A percentile compares a stretch with the other conserved stretches of the same genome.
These are phyloP conservation scores for Ciconia stormi DNA, from an alignment of 2,113 vertebrate genomes.

Conservation along the genomic window DNA sequence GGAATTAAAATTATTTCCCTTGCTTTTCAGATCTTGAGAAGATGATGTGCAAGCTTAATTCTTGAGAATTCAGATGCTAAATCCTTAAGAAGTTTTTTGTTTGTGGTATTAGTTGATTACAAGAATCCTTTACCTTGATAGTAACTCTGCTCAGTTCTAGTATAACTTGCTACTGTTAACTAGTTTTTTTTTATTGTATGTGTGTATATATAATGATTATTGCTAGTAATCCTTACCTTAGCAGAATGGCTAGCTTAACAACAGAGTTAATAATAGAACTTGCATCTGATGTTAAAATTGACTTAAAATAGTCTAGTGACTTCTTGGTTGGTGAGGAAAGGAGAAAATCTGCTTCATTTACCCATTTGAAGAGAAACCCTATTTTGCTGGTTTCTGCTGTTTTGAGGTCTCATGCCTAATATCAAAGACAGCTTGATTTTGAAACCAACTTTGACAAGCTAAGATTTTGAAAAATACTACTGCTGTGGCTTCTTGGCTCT, in stretches of 20 bases:
- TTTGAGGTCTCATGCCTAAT: neutral
- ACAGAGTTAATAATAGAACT: neutral
- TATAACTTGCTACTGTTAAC: neutral
- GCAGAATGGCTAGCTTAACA: neutral
- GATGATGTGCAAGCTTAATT: neutral
- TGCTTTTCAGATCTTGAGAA: neutral
- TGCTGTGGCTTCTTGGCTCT: neutral
- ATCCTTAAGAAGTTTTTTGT: neutral
- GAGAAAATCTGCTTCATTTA: neutral
- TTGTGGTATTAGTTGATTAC: neutral
- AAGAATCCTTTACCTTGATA: neutral
- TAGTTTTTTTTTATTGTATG: neutral
- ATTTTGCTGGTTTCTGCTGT: neutral
- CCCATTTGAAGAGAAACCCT: neutral
- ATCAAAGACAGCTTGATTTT: slow-evolving; percentile 16
- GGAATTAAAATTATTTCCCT: neutral
- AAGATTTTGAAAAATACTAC: neutral
- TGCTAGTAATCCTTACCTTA: neutral
- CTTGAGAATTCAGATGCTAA: neutral
- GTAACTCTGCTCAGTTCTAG: neutral
- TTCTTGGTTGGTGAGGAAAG: neutral
- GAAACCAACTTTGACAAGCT: slow-evolving; percentile 28
- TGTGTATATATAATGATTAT: neutral
- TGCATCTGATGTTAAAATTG: neutral
- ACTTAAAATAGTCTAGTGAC: neutral